A percentile compares a stretch with the other conserved stretches of the same genome.
phyloP scores from a whole-genome alignment of 2,888 invertebrate species.

The Caenorhabditis auriculariae region DNA sequence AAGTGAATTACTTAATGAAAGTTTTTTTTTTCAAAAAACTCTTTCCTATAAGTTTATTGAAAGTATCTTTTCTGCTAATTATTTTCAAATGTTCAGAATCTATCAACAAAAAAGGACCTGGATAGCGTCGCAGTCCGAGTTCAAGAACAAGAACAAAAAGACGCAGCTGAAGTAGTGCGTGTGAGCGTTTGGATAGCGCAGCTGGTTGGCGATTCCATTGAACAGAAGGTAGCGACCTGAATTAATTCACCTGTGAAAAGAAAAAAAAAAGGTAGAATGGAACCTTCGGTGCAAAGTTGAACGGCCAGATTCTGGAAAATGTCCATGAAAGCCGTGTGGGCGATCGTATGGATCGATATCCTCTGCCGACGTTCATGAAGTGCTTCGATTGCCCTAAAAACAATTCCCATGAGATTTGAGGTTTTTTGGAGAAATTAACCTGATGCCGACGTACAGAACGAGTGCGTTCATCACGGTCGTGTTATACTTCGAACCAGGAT shows the following conservation, averaged over 20 bases:
- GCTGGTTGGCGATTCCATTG: constrained; percentile 96
- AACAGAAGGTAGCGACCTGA: constrained; percentile 84
- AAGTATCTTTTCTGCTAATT: not conserved
- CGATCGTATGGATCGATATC: constrained; percentile 95
- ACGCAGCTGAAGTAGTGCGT: constrained; percentile 99
- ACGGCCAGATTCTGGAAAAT: constrained; percentile 98
- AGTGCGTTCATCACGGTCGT: constrained; percentile 94
- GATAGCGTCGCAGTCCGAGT: constrained; percentile 90
- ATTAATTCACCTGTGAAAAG: constrained; percentile 14
- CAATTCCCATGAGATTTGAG: too few relatives aligned
- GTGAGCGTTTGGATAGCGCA: constrained; percentile 98
- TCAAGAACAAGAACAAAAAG: constrained; percentile 88
- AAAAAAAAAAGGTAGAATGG: too few relatives aligned
- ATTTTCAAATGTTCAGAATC: too few relatives aligned
- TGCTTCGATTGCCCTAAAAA: constrained; percentile 76
- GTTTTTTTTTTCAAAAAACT: not conserved
- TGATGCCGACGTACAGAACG: constrained; percentile 86
- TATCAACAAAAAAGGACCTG: constrained; percentile 77
- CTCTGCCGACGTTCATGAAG: constrained; percentile 87
- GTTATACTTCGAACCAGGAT: constrained; percentile 86
- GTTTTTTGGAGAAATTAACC: not conserved
- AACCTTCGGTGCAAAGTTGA: constrained; percentile 93
- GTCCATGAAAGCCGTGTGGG: constrained; percentile 98
- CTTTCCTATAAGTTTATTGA: not conserved
- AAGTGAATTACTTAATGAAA: too few relatives aligned